Evolutionary conservation across 2,888 invertebrate species (phyloP), one percentile per base, ranked within the genome.

Genomic region (Limulus polyphemus): DNA sequence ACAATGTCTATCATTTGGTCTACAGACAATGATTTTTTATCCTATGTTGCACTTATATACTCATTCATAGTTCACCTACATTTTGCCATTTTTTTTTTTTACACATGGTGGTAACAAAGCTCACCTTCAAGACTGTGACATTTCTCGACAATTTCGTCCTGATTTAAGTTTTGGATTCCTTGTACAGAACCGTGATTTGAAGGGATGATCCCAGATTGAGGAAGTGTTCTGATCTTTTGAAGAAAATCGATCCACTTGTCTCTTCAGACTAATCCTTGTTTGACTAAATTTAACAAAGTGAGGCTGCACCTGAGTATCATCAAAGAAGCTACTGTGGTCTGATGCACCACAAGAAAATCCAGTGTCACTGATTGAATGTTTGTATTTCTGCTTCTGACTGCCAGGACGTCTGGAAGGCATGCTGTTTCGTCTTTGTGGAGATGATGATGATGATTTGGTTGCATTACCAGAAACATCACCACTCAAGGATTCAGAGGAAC

Each of bases 331-430:
- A 48, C 60, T 57, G 51, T 61, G 52, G 14, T 60, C 55, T 12
- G 59, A 59, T 10, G 59, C 59, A 13, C 61, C 61, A 10, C 61
- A 57, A 14, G 65, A 57, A 47, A 66, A 66, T 10, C 66, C 63
- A 11, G 66, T 62, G 59, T 66, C 66, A 50, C 66, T 66, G 13
- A 64, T 61, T 4, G 66, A 66, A 49, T 66, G 66, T 55, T 59
- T 60, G 47, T 66, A 66, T 47, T 64, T 66, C 49, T 61, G 61
- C n/a, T 60, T 58, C 16, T 52, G 52, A n/a, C 46, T 16, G 14
- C 48, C 47, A 11, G 62, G 60, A 12, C 61, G 58, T 17, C 51
- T 17, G 11, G 63, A 56, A 0, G 66, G 66, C 11, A 60, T 64
- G 55, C 66, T 66, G n/a, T 62, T 59, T 10, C 66, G 62, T 55